Evolutionary conservation across 1,140 invertebrate genomes (phyloP).

Genomic region (Gonioctena quinquepunctata): DNA sequence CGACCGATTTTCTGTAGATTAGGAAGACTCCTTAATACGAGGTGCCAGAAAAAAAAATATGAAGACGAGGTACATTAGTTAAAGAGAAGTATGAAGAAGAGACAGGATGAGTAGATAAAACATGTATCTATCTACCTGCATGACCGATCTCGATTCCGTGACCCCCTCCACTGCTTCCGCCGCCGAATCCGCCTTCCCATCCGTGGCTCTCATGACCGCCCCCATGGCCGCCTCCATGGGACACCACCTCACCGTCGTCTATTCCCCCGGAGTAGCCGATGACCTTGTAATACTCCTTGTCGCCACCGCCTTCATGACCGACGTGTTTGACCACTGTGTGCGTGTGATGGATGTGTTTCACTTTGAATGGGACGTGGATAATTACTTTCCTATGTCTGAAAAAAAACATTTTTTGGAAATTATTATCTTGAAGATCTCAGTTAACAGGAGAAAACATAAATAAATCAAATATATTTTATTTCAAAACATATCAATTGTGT

Average conservation of each 20-base stretch:
- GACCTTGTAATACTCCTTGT: slow-evolving; percentile 49
- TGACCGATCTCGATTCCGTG: slow-evolving; percentile 34
- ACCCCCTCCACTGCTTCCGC: too few species aligned
- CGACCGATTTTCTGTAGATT: too few species aligned
- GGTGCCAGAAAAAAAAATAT: too few species aligned
- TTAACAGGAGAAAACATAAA: too few species aligned
- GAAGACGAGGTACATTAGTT: not conserved
- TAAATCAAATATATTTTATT: too few species aligned
- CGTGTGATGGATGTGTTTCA: slow-evolving; percentile 64
- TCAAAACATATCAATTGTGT: too few species aligned
- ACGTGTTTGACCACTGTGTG: slow-evolving; percentile 65
- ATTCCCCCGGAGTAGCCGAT: slow-evolving; percentile 54
- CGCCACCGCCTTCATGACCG: slow-evolving; percentile 55
- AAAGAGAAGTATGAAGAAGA: not conserved
- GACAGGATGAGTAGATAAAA: not conserved
- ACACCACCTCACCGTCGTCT: slow-evolving; percentile 42
- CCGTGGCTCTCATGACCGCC: slow-evolving; percentile 34
- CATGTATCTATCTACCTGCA: slow-evolving; percentile 31
- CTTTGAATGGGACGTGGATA: slow-evolving; percentile 64
- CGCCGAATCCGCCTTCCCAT: slow-evolving; percentile 39
- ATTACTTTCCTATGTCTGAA: slow-evolving; percentile 63
- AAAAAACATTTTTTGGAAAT: too few species aligned
- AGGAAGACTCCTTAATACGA: too few species aligned
- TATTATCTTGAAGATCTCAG: too few species aligned
- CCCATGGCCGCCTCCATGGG: slow-evolving; percentile 32